Conservation (phyloP, 1,140 invertebrate species). For the Samia ricini region DNA sequence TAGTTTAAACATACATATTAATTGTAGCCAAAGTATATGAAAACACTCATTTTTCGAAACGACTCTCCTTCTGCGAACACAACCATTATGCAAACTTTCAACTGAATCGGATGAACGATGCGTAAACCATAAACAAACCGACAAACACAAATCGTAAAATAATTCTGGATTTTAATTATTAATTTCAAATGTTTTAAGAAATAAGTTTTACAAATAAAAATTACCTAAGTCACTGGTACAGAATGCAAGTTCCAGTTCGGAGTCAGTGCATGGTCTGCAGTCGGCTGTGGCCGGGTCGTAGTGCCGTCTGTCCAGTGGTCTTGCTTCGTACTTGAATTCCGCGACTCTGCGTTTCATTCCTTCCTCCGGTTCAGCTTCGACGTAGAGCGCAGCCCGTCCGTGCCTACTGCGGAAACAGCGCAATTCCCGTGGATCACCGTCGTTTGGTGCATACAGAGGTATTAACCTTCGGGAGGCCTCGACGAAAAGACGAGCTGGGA, state of each 20-base stretch:
- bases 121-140: too few relatives aligned
- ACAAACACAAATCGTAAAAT: too few relatives aligned
- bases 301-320: slow-evolving; percentile 71
- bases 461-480: slow-evolving; percentile 82
- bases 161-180: too few relatives aligned
- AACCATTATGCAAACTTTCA: too few relatives aligned
- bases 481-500: slow-evolving; percentile 83
- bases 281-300: slow-evolving; percentile 82
- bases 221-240: slow-evolving; percentile 89
- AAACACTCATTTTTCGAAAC: too few relatives aligned
- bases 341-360: slow-evolving; percentile 75
- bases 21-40: too few relatives aligned
- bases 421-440: slow-evolving; percentile 78
- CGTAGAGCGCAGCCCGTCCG: slow-evolving; percentile 84
- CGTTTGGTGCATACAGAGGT: slow-evolving; percentile 81
- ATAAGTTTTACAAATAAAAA: neutral
- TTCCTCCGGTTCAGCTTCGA: slow-evolving; percentile 79
- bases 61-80: too few relatives aligned
- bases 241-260: slow-evolving; percentile 86
- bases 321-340: slow-evolving; percentile 83
- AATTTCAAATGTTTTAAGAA: too few relatives aligned
- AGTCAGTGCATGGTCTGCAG: slow-evolving; percentile 86
- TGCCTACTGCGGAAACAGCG: slow-evolving; percentile 84
- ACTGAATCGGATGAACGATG: too few relatives aligned
- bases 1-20: too few relatives aligned